Evolutionary conservation across 2,113 vertebrate genomes (phyloP).

Genomic region (Gnathochromis pfefferi): DNA sequence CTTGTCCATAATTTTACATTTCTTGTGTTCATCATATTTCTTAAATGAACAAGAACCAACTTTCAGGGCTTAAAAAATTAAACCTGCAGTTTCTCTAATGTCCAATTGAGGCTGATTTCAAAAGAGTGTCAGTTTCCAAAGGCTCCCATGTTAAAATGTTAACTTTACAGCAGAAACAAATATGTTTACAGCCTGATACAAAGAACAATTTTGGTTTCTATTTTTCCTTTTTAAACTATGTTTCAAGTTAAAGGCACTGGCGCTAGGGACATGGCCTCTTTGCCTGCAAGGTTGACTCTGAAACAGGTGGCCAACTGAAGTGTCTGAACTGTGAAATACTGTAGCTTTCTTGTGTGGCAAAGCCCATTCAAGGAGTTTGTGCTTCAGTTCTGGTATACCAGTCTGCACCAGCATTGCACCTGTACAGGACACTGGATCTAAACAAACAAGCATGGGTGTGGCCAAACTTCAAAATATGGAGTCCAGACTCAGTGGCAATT

Average conservation of each 20-base stretch:
- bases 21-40: not conserved
- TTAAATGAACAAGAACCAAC: not conserved
- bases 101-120: not conserved
- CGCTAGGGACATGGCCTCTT: not conserved
- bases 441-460: not conserved
- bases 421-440: not conserved
- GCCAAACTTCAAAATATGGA: not conserved
- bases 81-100: not conserved
- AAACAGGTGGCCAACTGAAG: not conserved
- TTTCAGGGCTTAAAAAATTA: accelerated
- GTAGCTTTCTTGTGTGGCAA: not conserved
- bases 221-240: not conserved
- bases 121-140: not conserved
- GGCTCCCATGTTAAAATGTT: not conserved
- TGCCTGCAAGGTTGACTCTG: not conserved
- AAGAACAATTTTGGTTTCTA: not conserved
- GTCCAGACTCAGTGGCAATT: not conserved
- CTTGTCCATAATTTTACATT: not conserved
- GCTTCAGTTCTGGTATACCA: not conserved
- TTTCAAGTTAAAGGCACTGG: not conserved
- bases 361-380: not conserved
- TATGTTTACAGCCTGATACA: not conserved
- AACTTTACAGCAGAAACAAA: not conserved
- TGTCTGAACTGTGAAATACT: not conserved
- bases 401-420: not conserved